Percentiles rank a stretch among this genome's conserved stretches.
phyloP scores from a whole-genome alignment of 2,797 vertebrate genomes.

The Lepidocolaptes lacrymiger region DNA sequence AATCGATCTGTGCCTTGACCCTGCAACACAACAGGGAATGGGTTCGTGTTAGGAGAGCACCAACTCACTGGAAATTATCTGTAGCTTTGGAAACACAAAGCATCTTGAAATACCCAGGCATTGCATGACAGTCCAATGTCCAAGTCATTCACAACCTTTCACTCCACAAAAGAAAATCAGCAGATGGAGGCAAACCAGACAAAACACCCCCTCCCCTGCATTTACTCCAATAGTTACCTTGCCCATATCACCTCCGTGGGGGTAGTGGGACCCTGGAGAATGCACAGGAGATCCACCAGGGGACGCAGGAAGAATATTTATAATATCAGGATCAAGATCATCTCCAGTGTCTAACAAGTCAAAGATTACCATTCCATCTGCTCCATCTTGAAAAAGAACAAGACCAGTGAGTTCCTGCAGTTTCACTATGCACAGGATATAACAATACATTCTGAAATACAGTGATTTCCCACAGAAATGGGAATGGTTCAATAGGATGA shows the following conservation, averaged over 20 bases:
- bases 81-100: neutral
- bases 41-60: neutral
- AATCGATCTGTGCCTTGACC: slow-evolving; percentile 94
- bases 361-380: slow-evolving; percentile 92
- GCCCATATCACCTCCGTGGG: slow-evolving; percentile 91
- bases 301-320: slow-evolving; percentile 94
- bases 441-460: neutral
- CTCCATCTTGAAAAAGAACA: slow-evolving; percentile 81
- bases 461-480: neutral
- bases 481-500: neutral
- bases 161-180: neutral
- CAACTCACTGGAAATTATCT: neutral
- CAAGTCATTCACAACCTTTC: neutral
- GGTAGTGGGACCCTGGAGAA: slow-evolving; percentile 96
- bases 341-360: slow-evolving; percentile 93
- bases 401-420: neutral
- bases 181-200: neutral
- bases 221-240: slow-evolving; percentile 81
- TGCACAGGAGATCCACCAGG: slow-evolving; percentile 93
- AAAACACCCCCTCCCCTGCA: too few relatives aligned
- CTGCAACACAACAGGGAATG: slow-evolving; percentile 66
- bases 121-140: neutral
- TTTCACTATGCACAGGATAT: neutral
- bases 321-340: slow-evolving; percentile 94
- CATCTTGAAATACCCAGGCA: neutral